A percentile compares a stretch with the other conserved stretches of the same genome.
These are phyloP conservation scores for Scyliorhinus canicula DNA, from an alignment of 2,797 vertebrate genomes.

Conservation along the genomic window DNA sequence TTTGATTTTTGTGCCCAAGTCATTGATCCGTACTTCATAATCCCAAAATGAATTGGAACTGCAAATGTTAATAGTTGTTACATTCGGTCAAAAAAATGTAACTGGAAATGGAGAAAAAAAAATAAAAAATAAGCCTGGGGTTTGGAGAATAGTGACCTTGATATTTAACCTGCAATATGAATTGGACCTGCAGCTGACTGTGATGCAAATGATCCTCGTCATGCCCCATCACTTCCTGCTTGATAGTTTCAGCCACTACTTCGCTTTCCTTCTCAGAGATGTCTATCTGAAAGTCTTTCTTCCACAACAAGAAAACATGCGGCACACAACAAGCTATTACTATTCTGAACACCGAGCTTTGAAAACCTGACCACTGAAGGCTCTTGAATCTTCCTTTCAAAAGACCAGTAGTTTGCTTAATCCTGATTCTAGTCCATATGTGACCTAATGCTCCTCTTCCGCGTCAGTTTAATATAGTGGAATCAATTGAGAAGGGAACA, in stretches of 20 bases:
- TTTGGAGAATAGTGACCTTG: not conserved
- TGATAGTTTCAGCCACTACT: not conserved
- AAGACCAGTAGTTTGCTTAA: not conserved
- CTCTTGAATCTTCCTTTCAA: not conserved
- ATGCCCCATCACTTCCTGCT: not conserved
- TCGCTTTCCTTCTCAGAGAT: not conserved
- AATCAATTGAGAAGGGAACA: not conserved
- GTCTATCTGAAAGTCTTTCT: not conserved
- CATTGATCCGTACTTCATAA: not conserved
- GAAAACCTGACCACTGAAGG: not conserved
- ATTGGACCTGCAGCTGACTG: not conserved
- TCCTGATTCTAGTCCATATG: not conserved
- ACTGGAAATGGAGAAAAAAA: not conserved
- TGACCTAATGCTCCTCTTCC: not conserved
- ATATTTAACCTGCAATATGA: not conserved
- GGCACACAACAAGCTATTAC: not conserved
- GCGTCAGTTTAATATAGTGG: not conserved
- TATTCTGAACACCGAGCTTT: not conserved
- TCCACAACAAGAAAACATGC: not conserved
- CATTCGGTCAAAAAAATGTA: not conserved
- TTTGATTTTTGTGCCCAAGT: not conserved
- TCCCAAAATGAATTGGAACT: not conserved
- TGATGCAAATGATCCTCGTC: not conserved
- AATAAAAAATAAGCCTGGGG: not conserved
- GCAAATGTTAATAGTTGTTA: not conserved